Evolutionary conservation across 2,113 vertebrate species (phyloP).

Genomic region (Platycercus adscitus): DNA sequence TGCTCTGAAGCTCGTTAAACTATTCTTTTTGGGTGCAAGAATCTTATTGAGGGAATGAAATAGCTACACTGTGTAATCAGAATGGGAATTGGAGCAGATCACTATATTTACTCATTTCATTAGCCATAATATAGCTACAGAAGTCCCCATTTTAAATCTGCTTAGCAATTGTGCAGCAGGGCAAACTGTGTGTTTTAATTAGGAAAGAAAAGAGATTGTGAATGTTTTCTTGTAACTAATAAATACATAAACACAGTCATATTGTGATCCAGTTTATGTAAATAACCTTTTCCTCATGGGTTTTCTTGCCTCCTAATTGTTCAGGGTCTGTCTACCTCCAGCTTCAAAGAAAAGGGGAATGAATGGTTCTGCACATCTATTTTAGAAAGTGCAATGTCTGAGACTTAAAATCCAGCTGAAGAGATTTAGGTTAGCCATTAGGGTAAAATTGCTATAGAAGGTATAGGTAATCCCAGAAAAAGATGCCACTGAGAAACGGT

Average conservation of each 20-base stretch:
- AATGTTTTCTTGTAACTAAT: background rate
- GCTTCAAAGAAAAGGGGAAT: background rate
- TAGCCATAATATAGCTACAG: constrained; percentile 69
- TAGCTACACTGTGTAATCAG: constrained; percentile 72
- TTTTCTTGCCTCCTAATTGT: constrained; percentile 39
- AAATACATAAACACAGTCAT: constrained; percentile 32
- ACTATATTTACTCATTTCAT: constrained; percentile 76
- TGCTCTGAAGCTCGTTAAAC: constrained; percentile 75
- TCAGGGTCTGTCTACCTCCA: constrained; percentile 27
- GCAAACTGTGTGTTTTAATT: constrained; percentile 68
- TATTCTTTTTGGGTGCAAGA: constrained; percentile 67
- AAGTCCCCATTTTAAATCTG: constrained; percentile 63
- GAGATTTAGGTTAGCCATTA: background rate
- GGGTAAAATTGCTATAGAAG: background rate
- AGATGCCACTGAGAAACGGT: background rate
- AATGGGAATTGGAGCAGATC: constrained; percentile 75
- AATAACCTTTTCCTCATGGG: constrained; percentile 42
- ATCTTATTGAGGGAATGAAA: constrained; percentile 76
- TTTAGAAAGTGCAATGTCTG: background rate
- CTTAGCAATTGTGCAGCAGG: constrained; percentile 65
- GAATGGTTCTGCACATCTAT: background rate
- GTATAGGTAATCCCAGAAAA: background rate
- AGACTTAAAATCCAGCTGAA: background rate
- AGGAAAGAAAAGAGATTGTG: constrained; percentile 44
- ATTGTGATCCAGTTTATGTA: constrained; percentile 58